Evolutionary conservation across 1,140 invertebrate genomes (phyloP).

Genomic region (Drosophila pachea): DNA sequence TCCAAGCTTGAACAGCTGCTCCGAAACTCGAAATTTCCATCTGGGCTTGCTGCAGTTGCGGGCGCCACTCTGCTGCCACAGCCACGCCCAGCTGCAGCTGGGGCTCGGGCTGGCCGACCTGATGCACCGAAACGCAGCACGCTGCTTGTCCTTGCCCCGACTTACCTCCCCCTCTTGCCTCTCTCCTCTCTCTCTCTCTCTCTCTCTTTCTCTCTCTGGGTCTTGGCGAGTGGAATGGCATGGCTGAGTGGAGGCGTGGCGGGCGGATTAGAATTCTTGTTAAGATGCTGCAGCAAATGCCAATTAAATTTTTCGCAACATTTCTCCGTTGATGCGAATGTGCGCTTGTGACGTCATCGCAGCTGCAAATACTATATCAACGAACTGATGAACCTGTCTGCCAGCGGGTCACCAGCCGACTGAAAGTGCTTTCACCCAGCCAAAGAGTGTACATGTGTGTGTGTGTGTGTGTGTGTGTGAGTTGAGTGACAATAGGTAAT

Average conservation of each 20-base stretch:
- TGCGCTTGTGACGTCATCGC: slow-evolving; percentile 46
- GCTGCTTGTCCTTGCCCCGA: too few relatives aligned
- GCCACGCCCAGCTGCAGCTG: neutral
- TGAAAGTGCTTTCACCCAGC: slow-evolving; percentile 21
- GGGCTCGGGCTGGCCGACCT: too few relatives aligned
- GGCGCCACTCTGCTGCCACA: neutral
- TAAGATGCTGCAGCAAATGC: slow-evolving; percentile 27
- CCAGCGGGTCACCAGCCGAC: slow-evolving; percentile 4
- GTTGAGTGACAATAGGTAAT: slow-evolving; percentile 8
- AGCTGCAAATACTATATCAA: neutral
- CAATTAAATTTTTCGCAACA: slow-evolving; percentile 63
- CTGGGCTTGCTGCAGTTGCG: too few relatives aligned
- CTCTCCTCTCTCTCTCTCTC: slow-evolving; percentile 13
- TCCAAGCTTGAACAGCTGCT: too few relatives aligned
- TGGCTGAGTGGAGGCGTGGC: slow-evolving; percentile 13
- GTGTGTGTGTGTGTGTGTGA: too few relatives aligned
- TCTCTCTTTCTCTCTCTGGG: neutral
- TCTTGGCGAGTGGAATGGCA: slow-evolving; percentile 1
- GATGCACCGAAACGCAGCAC: too few relatives aligned
- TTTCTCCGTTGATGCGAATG: slow-evolving; percentile 54
- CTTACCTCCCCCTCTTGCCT: too few relatives aligned
- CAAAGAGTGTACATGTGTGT: neutral
- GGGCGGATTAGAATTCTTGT: slow-evolving; percentile 19
- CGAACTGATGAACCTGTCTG: slow-evolving; percentile 21
- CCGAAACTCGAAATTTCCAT: too few relatives aligned